These are phyloP conservation scores for Octonoba sinensis DNA, from an alignment of 2,888 invertebrate species.

Conservation along the genomic window DNA sequence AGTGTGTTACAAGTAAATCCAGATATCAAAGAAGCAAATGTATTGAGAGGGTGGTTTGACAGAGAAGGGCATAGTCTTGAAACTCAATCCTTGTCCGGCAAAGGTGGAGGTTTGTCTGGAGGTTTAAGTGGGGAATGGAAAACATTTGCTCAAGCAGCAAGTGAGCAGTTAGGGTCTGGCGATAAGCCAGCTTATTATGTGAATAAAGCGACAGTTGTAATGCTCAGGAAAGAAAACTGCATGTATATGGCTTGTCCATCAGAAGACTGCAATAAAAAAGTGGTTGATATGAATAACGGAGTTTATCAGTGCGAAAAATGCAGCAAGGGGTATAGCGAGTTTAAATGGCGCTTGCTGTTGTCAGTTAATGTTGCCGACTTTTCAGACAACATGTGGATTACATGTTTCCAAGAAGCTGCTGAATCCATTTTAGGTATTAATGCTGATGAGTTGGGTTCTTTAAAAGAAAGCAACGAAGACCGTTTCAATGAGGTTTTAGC, in stretches of 20 bases:
- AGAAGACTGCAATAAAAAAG: constrained; percentile 93
- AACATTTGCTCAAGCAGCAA: constrained; percentile 81
- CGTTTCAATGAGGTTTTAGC: constrained; percentile 80
- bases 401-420: constrained; percentile 85
- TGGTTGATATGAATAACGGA: constrained; percentile 88
- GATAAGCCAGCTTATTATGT: constrained; percentile 88
- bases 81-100: constrained; percentile 71
- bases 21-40: constrained; percentile 87
- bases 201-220: constrained; percentile 82
- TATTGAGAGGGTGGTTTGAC: constrained; percentile 91
- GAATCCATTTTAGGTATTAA: constrained; percentile 81
- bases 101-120: constrained; percentile 20
- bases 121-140: constrained; percentile 75
- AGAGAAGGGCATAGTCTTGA: constrained; percentile 73
- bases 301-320: constrained; percentile 96
- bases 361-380: constrained; percentile 88
- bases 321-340: constrained; percentile 84
- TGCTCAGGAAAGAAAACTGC: constrained; percentile 85
- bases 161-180: constrained; percentile 76
- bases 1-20: constrained; percentile 83
- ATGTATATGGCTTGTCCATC: constrained; percentile 93
- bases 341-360: constrained; percentile 86
- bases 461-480: constrained; percentile 75
- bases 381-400: constrained; percentile 89
- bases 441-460: constrained; percentile 83